Percentiles rank a stretch among this genome's conserved stretches.
Evolutionary conservation across 2,888 invertebrate genomes (phyloP).

Genomic region (Julus scandinavius): DNA sequence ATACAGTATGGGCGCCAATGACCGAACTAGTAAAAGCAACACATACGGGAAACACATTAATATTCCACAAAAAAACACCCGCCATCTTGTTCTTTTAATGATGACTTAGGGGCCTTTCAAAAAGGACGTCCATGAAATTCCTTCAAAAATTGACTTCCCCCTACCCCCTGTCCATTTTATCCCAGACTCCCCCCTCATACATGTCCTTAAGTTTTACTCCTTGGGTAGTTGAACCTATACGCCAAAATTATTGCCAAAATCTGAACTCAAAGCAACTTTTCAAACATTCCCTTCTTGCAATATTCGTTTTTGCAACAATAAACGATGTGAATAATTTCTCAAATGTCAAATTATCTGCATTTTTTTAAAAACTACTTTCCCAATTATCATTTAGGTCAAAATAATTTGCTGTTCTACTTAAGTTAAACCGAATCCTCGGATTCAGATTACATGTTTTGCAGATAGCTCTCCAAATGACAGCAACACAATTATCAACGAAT

Average conservation of each 20-base stretch:
- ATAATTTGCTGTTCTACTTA: not conserved
- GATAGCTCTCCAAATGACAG: not conserved
- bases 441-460: not conserved
- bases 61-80: not conserved
- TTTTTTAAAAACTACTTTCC: not conserved
- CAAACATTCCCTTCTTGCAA: not conserved
- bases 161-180: too few relatives aligned
- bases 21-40: not conserved
- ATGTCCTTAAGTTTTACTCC: too few relatives aligned
- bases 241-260: not conserved
- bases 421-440: not conserved
- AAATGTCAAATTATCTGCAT: not conserved
- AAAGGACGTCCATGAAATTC: too few relatives aligned
- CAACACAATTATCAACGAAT: conserved; percentile 13
- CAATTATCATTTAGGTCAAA: not conserved
- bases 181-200: too few relatives aligned
- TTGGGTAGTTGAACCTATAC: too few relatives aligned
- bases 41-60: not conserved
- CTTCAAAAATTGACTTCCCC: too few relatives aligned
- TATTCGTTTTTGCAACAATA: not conserved
- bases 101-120: too few relatives aligned
- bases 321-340: not conserved
- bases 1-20: not conserved
- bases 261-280: not conserved
- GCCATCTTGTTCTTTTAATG: too few relatives aligned